Percentiles rank a stretch among this genome's conserved stretches.
Conservation (phyloP, 2,797 vertebrate species). For the Cyclura pinguis region DNA sequence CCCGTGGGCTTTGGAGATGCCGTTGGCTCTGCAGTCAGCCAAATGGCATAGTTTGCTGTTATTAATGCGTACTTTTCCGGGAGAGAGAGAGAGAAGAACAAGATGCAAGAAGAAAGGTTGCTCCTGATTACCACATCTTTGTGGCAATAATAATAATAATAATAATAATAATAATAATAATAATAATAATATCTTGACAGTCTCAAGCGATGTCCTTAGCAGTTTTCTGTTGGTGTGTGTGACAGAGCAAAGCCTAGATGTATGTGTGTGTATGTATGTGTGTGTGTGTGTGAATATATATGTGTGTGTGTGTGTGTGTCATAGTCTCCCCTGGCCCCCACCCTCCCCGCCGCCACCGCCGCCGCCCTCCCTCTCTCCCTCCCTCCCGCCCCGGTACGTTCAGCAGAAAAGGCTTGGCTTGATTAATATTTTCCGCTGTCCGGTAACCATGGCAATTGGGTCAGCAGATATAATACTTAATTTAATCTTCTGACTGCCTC, state of each 20-base stretch:
- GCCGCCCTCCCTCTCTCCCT: background rate
- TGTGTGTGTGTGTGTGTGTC: constrained; percentile 85
- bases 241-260: constrained; percentile 67
- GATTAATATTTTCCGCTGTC: constrained; percentile 99
- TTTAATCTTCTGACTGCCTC: constrained; percentile 99
- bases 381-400: constrained; percentile 71
- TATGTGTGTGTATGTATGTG: constrained; percentile 84
- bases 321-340: constrained; percentile 67
- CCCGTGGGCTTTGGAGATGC: background rate
- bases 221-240: constrained; percentile 66
- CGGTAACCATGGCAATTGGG: constrained; percentile 99
- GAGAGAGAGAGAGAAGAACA: background rate
- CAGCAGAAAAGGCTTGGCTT: constrained; percentile 88
- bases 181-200: constrained; percentile 45
- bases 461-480: constrained; percentile 99
- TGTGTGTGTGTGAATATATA: constrained; percentile 85
- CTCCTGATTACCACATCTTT: constrained; percentile 38
- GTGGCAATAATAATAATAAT: constrained; percentile 50
- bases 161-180: background rate
- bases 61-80: background rate
- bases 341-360: background rate
- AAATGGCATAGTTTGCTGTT: background rate
- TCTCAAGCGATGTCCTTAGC: constrained; percentile 65
- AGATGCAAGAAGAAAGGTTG: constrained; percentile 38
- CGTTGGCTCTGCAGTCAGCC: constrained; percentile 27